Base-by-base conservation (phyloP, 2,888 invertebrate species). In the Unio delphinus region DNA sequence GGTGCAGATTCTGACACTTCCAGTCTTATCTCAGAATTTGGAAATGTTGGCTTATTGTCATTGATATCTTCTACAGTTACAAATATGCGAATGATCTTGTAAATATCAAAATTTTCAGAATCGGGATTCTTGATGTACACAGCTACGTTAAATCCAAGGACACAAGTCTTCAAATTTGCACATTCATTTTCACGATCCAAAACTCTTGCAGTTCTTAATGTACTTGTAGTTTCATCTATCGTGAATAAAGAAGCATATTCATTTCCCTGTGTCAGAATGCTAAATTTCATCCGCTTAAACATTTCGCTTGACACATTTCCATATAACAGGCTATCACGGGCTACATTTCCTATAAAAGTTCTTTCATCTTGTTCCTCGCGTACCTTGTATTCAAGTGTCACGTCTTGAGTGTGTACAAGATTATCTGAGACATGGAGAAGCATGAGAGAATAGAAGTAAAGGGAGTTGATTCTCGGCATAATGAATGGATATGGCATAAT, bases 301-400 rank as follows among this genome's bases (percentile, higher is more conserved):
- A 78, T 80, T 17, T 78, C 79, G 7, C 71, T 75, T 0, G 81
- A 74, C 11, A 84, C 74, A 61, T 78, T 81, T 17, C 75, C 76
- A 57, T 80, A 75, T 58, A 84, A 63, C 55, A 75, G 69, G 72
- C 82, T 83, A 65, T 82, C 82, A n/a, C 77, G 62, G 8, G 81
- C 83, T 17, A 86, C 80, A 72, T 86, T 84, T 62, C 86, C 86
- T 17, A 86, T 81, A 75, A 97, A 97, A 66, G 94, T 93, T 72
- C 92, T 91, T 85, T 94, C 63, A 30, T 74, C 69, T 70, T 81
- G 78, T 68, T 80, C 74, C 59, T 81, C 81, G 18, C 64, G 67
- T 30, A 80, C 60, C 63, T 73, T 68, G 64, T 80, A 81, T 7
- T 45, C 56, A 20, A 80, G 73, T 6, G 68, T 28, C 0, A 67